Base-by-base conservation (phyloP, 2,888 invertebrate genomes). In the Lepidocyrtinus sp. region DNA sequence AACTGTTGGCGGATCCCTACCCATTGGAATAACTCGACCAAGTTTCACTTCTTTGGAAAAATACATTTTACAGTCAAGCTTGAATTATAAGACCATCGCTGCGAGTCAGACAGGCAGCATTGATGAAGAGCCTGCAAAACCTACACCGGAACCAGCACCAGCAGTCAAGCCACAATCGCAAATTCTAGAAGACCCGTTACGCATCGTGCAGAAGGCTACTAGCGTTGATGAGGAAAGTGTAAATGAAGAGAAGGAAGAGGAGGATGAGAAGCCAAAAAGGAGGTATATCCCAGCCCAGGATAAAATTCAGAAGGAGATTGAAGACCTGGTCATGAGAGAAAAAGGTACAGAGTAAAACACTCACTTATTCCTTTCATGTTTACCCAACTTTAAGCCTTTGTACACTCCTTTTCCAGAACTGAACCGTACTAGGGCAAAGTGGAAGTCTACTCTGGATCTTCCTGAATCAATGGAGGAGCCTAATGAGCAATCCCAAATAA, bases 311-410 rank as follows among this genome's bases (percentile, higher is more conserved):
- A 55, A 71, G 50, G 84, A 84, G 59, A 67, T 84, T 55, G 69
- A 82, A 36, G 84, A 84, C 25, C 68, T 83, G 72, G 74, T 71
- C 70, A 80, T 81, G 77, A 77, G 84, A 75, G 84, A 84, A 78
- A 83, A 82, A 79, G 84, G 84, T 84, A 69, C 46, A 55, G 84
- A 75, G 84, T 83, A 78, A 83, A 82, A 79, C 83, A 83, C 83
- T 65, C 46, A 55, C n/a, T 21, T 26, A n/a, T 27, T 21, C 9
- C 36, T 36, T 36, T 36, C 5, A 7, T 7, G 36, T 36, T 36
- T 36, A 36, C 12, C 12, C 12, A 7, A 36, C 36, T 36, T 36
- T 12, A n/a, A 36, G 36, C 24, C 3, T 12, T 25, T 68, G 24
- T 70, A 17, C 27, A 21, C 36, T 65, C 50, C 24, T 50, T 12